Base-by-base conservation (phyloP, 2,113 vertebrate genomes). In the Chionomys nivalis region DNA sequence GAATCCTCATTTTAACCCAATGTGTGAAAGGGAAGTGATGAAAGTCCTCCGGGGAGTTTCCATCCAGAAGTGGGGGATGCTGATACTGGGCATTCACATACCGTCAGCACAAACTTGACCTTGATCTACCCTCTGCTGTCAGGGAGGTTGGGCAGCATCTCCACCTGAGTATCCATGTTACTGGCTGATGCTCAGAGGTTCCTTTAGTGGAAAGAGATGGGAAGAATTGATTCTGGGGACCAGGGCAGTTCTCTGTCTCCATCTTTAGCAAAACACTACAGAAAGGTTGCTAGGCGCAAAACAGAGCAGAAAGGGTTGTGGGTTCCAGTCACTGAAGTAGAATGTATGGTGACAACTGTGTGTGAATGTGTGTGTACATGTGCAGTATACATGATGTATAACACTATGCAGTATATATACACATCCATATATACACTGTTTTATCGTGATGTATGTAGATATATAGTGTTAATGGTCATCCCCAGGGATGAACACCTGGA, bases 301-400 rank as follows among this genome's bases (percentile, higher is more conserved):
- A 17, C 21, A 68, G 7, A n/a, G 58, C 12, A 17, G 5, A 19
- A 91, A 70, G 61, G 0, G 13, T 4, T 1, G 0, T 36, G 63
- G 16, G 13, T 61, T 83, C 28, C 63, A 65, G 39, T 68, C 3
- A 16, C 7, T 28, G 7, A 31, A 8, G 36, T 26, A 47, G 58
- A 5, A 7, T 77, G 65, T 36, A 16, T 36, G 4, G 16, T 65
- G 44, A 87, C 5, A 63, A 44, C 0, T 26, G 26, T 33, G 3
- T 87, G n/a, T 33, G 21, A 58, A 1, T 58, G 55, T 58, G 19
- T 21, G 19, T 58, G 55, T 21, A 2, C 31, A 23, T 23, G 8
- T 24, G 26, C 9, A 1, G 3, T 14, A 31, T 31, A 44, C 19
- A 61, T 76, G 73, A 58, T 0, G 1, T 4, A 63, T 28, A 58